phyloP scores from a whole-genome alignment of 2,797 vertebrate genomes.

The Lithobates sylvaticus region DNA sequence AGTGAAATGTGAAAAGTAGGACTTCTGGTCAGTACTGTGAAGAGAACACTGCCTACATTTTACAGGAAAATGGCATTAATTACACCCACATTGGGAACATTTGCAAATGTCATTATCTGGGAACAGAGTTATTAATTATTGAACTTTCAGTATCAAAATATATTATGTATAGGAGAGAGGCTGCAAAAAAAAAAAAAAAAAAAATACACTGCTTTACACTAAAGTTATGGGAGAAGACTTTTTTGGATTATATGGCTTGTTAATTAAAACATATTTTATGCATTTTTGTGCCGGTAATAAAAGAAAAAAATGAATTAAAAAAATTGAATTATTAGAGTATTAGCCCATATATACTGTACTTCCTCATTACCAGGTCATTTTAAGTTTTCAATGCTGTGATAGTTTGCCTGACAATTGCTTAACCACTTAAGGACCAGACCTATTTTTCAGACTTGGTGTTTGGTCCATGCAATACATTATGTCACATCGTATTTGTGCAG shows the following conservation, averaged over 20 bases:
- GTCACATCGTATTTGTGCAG: too few species aligned
- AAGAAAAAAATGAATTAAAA: too few species aligned
- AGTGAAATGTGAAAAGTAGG: neutral
- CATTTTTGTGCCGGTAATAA: neutral
- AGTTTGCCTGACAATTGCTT: too few species aligned
- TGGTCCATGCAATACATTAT: too few species aligned
- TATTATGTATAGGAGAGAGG: neutral
- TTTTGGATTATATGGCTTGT: neutral
- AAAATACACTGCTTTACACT: neutral
- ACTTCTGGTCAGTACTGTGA: constrained; percentile 3
- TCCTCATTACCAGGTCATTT: too few species aligned
- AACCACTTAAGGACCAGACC: too few species aligned
- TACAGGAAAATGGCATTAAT: constrained; percentile 2
- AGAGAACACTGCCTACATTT: constrained; percentile 4
- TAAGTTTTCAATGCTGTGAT: too few species aligned
- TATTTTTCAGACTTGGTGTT: too few species aligned
- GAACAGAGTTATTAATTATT: neutral
- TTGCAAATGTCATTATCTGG: constrained; percentile 3
- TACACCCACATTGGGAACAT: constrained; percentile 7
- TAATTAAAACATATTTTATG: neutral
- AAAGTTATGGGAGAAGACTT: neutral
- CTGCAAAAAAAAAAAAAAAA: neutral
- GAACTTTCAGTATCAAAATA: neutral
- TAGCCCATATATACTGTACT: too few species aligned
- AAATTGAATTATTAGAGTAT: too few species aligned